Conservation (phyloP, 2,113 vertebrate genomes). For the Gasterosteus nipponicus region DNA sequence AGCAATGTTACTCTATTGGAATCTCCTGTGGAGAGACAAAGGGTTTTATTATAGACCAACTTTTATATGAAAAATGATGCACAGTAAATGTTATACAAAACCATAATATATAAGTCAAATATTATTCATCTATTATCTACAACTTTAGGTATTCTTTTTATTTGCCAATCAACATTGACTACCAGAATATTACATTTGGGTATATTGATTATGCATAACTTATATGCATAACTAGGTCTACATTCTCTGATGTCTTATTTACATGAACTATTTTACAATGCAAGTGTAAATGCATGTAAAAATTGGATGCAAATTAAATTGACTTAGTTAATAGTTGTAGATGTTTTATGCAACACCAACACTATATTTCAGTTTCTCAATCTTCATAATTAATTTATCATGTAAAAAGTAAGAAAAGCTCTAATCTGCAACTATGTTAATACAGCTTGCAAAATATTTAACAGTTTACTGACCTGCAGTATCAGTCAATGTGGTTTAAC, state of each 20-base stretch:
- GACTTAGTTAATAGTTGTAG: neutral
- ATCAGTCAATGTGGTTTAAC: slow-evolving; percentile 37
- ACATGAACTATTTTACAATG: no score
- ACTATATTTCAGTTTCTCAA: neutral
- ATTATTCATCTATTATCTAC: no score
- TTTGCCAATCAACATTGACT: neutral
- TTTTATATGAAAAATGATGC: neutral
- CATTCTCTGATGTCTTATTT: no score
- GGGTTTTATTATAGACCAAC: neutral
- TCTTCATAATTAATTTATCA: neutral
- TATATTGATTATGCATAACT: neutral
- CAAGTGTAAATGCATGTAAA: no score
- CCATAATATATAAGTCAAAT: no score
- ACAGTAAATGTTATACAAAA: neutral
- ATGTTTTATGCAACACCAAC: neutral
- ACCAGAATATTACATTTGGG: neutral
- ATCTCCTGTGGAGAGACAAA: neutral
- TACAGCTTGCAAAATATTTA: neutral
- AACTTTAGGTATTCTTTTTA: no score
- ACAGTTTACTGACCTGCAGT: slow-evolving; percentile 38
- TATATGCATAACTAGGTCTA: no score
- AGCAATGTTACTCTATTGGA: neutral
- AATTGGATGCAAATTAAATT: neutral
- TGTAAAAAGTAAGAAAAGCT: neutral
- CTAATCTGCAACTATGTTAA: neutral